A percentile compares a stretch with the other conserved stretches of the same genome.
These are phyloP conservation scores for Eledona agricola DNA, from an alignment of 2,888 invertebrate genomes.

Conservation along the genomic window DNA sequence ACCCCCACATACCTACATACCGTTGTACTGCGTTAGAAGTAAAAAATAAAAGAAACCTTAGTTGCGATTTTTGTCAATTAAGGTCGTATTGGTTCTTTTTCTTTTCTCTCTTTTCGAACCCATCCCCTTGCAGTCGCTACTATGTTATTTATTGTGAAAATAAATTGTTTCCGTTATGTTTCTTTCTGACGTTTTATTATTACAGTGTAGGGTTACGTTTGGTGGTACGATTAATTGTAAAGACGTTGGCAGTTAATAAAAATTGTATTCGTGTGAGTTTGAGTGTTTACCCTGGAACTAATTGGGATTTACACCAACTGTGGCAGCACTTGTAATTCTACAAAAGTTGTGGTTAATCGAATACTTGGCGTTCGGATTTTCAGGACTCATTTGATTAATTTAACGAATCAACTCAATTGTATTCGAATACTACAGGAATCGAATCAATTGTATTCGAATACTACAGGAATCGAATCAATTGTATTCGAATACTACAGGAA, in stretches of 20 bases:
- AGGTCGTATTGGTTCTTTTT: conserved; percentile 48
- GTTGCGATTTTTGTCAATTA: conserved; percentile 51
- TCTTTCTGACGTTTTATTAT: conserved; percentile 18
- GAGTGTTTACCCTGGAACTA: neutral
- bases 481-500: no score
- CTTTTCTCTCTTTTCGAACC: conserved; percentile 47
- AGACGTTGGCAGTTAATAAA: conserved; percentile 17
- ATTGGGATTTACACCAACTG: no score
- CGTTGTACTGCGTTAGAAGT: conserved; percentile 59
- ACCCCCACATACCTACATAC: no score
- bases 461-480: no score
- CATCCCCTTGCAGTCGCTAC: conserved; percentile 45
- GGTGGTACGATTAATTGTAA: conserved; percentile 24
- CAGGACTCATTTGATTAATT: no score
- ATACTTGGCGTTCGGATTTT: no score
- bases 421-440: no score
- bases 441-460: no score
- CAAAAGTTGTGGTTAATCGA: no score
- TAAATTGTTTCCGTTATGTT: conserved; percentile 38
- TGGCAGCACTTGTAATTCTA: no score
- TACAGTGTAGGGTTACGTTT: no score
- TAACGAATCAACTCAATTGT: no score
- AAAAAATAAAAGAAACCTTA: conserved; percentile 52
- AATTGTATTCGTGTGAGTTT: conserved; percentile 17
- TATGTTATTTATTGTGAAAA: conserved; percentile 45